Evolutionary conservation across 2,888 invertebrate genomes (phyloP).

Genomic region (Thereva unica): DNA sequence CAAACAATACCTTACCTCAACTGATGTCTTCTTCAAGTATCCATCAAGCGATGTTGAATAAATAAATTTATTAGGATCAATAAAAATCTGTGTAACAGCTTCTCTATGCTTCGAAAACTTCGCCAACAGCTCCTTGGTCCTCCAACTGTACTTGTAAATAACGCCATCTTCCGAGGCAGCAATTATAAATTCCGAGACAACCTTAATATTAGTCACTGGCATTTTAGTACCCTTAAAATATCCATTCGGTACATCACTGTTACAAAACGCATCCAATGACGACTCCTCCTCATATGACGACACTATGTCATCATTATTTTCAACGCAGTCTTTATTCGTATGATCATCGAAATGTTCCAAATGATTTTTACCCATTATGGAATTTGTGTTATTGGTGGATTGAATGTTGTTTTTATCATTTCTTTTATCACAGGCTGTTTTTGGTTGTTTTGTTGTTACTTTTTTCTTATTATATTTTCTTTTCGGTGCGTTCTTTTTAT

Average conservation of each 20-base stretch:
- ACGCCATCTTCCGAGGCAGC: conserved; percentile 56
- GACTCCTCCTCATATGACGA: background rate
- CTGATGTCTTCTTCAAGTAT: conserved; percentile 52
- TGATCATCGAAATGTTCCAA: too few species aligned
- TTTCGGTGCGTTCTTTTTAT: background rate
- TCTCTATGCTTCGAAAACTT: conserved; percentile 55
- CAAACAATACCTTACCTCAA: conserved; percentile 49
- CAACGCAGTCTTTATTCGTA: background rate
- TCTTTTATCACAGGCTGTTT: too few species aligned
- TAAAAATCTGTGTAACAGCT: conserved; percentile 53
- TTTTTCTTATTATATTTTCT: background rate
- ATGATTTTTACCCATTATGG: too few species aligned
- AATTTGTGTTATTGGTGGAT: too few species aligned
- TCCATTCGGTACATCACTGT: conserved; percentile 42
- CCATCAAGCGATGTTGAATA: conserved; percentile 56
- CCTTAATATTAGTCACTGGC: conserved; percentile 52
- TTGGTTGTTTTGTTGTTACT: too few species aligned
- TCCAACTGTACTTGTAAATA: conserved; percentile 53
- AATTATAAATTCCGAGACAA: conserved; percentile 50
- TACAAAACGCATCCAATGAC: background rate
- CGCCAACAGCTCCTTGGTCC: conserved; percentile 48
- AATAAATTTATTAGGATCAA: conserved; percentile 48
- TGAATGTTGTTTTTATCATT: too few species aligned
- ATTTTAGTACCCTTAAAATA: conserved; percentile 47
- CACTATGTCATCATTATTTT: background rate